Percentiles rank a stretch among this genome's conserved stretches.
phyloP scores from a whole-genome alignment of 2,797 vertebrate genomes.

The Champsocephalus gunnari region DNA sequence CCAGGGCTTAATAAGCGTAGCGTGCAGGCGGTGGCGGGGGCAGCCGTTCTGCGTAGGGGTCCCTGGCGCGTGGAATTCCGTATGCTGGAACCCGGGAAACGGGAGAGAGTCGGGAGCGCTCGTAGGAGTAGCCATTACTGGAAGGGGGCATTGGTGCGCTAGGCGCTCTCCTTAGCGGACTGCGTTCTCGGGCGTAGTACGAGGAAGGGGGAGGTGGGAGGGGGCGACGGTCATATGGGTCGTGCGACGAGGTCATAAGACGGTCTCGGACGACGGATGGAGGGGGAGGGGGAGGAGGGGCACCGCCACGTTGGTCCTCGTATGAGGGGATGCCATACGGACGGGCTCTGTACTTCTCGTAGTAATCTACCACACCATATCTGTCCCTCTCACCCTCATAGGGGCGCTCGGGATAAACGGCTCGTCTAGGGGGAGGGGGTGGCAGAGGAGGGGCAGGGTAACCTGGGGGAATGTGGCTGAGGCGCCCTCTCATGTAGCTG shows the following conservation, averaged over 20 bases:
- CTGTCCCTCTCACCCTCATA: constrained; percentile 76
- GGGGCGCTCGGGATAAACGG: constrained; percentile 78
- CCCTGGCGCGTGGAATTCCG: constrained; percentile 90
- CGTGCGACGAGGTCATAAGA: constrained; percentile 84
- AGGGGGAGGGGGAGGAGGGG: constrained; percentile 85
- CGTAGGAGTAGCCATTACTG: constrained; percentile 93
- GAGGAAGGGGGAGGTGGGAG: constrained; percentile 86
- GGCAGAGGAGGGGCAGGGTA: constrained; percentile 84
- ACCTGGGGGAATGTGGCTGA: constrained; percentile 73
- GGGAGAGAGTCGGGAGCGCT: constrained; percentile 91
- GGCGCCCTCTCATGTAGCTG: constrained; percentile 78
- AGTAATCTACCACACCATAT: constrained; percentile 86
- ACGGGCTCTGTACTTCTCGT: constrained; percentile 86
- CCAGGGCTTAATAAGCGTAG: constrained; percentile 84
- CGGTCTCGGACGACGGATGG: constrained; percentile 88
- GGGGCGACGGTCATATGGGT: constrained; percentile 92
- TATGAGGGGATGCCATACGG: constrained; percentile 80
- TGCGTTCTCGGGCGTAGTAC: constrained; percentile 93
- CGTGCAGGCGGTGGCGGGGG: constrained; percentile 84
- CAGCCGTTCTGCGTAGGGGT: constrained; percentile 89
- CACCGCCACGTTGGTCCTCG: constrained; percentile 78
- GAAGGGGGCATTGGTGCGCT: constrained; percentile 75
- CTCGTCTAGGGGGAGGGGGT: constrained; percentile 81
- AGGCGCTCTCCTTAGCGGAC: constrained; percentile 89
- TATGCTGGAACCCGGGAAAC: constrained; percentile 90